Percentiles rank a stretch among this genome's conserved stretches.
Conservation (phyloP, 1,140 invertebrate species). For the Leucophenga varia region DNA sequence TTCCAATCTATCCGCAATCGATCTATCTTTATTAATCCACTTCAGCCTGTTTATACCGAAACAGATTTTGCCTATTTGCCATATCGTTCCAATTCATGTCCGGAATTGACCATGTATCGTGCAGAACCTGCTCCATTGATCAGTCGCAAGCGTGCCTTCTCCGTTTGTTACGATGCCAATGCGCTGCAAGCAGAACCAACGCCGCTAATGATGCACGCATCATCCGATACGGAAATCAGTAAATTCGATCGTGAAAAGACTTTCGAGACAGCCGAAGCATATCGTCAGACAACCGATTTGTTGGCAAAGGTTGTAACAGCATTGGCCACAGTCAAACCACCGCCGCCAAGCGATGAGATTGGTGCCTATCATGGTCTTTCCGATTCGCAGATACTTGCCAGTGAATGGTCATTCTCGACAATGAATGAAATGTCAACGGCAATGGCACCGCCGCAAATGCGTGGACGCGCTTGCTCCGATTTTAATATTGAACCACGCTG, state of each 20-base stretch:
- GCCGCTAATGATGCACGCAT: slow-evolving; percentile 38
- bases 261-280: slow-evolving; percentile 62
- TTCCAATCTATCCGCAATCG: too few species aligned
- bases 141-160: slow-evolving; percentile 64
- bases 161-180: slow-evolving; percentile 58
- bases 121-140: slow-evolving; percentile 55
- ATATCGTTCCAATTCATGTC: slow-evolving; percentile 62
- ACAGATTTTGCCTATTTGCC: slow-evolving; percentile 29
- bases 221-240: slow-evolving; percentile 74
- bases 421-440: slow-evolving; percentile 52
- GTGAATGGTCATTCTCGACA: slow-evolving; percentile 61
- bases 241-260: slow-evolving; percentile 76
- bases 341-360: slow-evolving; percentile 56
- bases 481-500: slow-evolving; percentile 39
- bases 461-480: slow-evolving; percentile 59
- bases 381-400: slow-evolving; percentile 69
- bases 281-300: slow-evolving; percentile 71
- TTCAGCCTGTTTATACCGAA: slow-evolving; percentile 51
- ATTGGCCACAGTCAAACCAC: slow-evolving; percentile 64
- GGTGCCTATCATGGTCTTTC: slow-evolving; percentile 63
- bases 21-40: slow-evolving; percentile 16
- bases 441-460: slow-evolving; percentile 58
- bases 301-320: slow-evolving; percentile 74
- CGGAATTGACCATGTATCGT: slow-evolving; percentile 62
- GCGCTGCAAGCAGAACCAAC: slow-evolving; percentile 15